Evolutionary conservation across 35 echinoderm and acorn worm genomes (phyloP), one percentile per base, ranked within the genome.

Genomic region (Acanthaster planci): DNA sequence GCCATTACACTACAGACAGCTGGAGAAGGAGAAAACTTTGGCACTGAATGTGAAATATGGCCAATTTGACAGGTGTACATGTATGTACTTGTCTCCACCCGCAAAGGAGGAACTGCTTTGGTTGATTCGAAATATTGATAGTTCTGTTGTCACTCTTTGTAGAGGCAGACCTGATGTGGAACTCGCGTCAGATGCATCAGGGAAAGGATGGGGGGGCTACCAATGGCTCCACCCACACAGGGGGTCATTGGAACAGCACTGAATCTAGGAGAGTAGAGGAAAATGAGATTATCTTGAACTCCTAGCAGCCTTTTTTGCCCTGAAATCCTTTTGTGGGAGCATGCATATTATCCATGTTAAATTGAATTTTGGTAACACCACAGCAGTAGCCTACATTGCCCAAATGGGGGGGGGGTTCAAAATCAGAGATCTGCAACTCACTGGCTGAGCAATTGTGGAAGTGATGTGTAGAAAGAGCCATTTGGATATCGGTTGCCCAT

Each of bases 351-450:
- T 54, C 19, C 90, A 92, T 92, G 76, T 92, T 15, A 60, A 50
- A 52, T 53, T 97, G 40, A 36, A 39, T 17, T 68, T 67, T 21
- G 94, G 92, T 42, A 97, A 91, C 34, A 86, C 77, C 10, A 88
- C 90, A 18, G 94, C 86, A 32, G 94, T 92, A 35, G 59, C 89
- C 23, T 92, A 92, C 50, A 77, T 97, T 18, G 83, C 84, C 54
- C 32, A 76, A 27, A 89, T 97, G 86, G 90, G 90, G 40, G 83
- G 90, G n/a, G n/a, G n/a, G n/a, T 42, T 58, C 55, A 35, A 77
- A 84, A 60, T 97, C 93, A 10, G 7, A 54, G 14, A 68, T 82
- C 9, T 92, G 94, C 55, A 92, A 97, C 83, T 50, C 64, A 37
- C 40, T 89, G 9, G 83, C 94, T 35, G 82, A 37, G 57, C 40